These are phyloP conservation scores for Phragmatobia fuliginosa DNA, from an alignment of 2,888 invertebrate species.

Conservation along the genomic window DNA sequence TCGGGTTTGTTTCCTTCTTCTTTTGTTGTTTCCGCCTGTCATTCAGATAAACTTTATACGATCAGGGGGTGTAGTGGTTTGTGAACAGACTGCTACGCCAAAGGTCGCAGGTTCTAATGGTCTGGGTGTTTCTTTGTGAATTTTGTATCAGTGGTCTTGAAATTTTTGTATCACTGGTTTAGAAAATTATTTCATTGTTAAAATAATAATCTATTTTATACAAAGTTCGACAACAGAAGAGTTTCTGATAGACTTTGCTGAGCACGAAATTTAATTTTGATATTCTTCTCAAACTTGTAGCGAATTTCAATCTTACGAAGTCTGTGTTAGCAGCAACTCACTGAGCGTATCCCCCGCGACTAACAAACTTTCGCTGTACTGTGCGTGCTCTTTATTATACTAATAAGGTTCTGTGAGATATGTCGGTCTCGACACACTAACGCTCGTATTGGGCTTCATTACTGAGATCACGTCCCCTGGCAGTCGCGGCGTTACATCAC, in stretches of 20 bases:
- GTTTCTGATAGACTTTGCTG: neutral
- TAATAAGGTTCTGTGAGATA: neutral
- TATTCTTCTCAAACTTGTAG: neutral
- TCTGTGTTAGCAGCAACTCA: neutral
- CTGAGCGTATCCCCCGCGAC: neutral
- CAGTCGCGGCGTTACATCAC: neutral
- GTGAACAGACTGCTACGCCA: too few relatives aligned
- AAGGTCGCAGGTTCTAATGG: too few relatives aligned
- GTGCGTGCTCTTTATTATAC: neutral
- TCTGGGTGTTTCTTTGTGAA: too few relatives aligned
- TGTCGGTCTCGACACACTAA: neutral
- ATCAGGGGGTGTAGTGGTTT: too few relatives aligned
- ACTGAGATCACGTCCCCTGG: neutral
- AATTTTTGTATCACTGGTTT: too few relatives aligned
- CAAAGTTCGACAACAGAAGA: neutral
- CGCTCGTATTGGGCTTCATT: neutral
- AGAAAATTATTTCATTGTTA: neutral
- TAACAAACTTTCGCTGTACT: neutral
- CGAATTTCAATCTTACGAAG: neutral
- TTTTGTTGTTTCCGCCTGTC: too few relatives aligned
- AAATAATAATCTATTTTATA: neutral
- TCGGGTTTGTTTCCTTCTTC: neutral
- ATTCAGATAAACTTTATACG: too few relatives aligned
- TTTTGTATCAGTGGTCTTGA: too few relatives aligned
- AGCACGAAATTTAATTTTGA: neutral